Evolutionary conservation across 1,140 invertebrate species (phyloP).

Genomic region (Sminthurides bifidus): DNA sequence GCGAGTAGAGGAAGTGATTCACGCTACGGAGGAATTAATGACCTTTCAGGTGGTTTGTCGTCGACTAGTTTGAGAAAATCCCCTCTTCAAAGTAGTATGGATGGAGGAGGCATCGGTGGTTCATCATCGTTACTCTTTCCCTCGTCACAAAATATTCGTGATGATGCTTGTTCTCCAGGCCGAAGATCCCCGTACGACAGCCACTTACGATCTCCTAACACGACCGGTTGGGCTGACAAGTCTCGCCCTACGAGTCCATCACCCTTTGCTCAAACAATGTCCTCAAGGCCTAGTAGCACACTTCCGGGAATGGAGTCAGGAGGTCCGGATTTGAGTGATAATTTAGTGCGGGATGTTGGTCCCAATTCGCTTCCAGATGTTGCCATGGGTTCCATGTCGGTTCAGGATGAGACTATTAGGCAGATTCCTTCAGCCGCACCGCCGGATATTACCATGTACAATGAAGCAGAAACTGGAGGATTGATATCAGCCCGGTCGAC

Average conservation of each 20-base stretch:
- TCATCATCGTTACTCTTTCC: not conserved
- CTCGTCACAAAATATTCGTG: not conserved
- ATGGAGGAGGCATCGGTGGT: too few species aligned
- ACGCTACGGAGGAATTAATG: too few species aligned
- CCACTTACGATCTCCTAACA: slow-evolving; percentile 2
- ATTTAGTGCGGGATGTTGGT: not conserved
- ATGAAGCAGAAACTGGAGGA: not conserved
- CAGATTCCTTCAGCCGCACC: not conserved
- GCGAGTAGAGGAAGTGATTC: not conserved
- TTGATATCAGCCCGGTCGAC: not conserved
- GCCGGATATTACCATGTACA: not conserved
- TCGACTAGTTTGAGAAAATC: too few species aligned
- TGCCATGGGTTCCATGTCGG: slow-evolving; percentile 9
- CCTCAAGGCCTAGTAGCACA: slow-evolving; percentile 15
- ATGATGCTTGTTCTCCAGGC: too few species aligned
- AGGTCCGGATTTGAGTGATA: too few species aligned
- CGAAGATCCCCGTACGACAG: not conserved
- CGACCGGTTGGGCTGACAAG: slow-evolving; percentile 2
- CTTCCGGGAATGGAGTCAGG: not conserved
- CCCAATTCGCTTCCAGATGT: slow-evolving; percentile 14
- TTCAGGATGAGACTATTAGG: not conserved
- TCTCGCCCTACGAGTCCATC: slow-evolving; percentile 9
- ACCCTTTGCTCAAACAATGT: slow-evolving; percentile 7
- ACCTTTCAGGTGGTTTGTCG: too few species aligned
- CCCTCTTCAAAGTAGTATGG: too few species aligned